phyloP scores from a whole-genome alignment of 2,113 vertebrate genomes.

The Nerophis ophidion region DNA sequence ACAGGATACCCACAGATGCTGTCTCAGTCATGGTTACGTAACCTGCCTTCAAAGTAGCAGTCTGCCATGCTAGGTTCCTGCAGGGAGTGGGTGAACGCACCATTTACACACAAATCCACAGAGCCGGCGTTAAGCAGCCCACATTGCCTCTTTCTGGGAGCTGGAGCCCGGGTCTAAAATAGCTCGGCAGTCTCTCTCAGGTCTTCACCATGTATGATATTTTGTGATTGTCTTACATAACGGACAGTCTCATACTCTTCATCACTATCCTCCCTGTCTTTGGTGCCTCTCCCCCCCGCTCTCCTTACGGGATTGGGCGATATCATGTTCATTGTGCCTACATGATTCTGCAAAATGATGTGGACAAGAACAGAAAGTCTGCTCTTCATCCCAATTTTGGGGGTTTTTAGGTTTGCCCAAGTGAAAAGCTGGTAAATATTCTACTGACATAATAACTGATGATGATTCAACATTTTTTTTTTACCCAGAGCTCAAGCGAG shows the following conservation, averaged over 20 bases:
- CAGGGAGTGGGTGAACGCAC: conserved; percentile 24
- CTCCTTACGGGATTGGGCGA: conserved; percentile 9
- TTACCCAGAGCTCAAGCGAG: too few species aligned
- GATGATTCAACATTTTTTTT: neutral
- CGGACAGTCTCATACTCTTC: conserved; percentile 51
- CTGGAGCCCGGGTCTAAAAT: conserved; percentile 57
- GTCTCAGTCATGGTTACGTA: conserved; percentile 32
- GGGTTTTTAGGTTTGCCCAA: neutral
- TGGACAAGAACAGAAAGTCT: neutral
- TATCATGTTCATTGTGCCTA: neutral
- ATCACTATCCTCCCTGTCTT: conserved; percentile 20
- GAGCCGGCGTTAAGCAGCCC: conserved; percentile 50
- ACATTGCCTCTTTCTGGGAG: conserved; percentile 52
- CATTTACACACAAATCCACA: conserved; percentile 22
- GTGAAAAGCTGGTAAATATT: neutral
- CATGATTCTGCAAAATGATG: neutral
- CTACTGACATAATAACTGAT: neutral
- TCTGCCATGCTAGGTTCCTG: conserved; percentile 34
- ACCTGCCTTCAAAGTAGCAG: conserved; percentile 43
- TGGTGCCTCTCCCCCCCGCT: neutral
- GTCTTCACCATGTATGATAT: conserved; percentile 47
- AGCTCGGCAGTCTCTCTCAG: conserved; percentile 40
- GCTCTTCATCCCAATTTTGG: neutral
- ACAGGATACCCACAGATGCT: neutral
- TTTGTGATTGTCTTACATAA: conserved; percentile 60